These are phyloP conservation scores for Marronus borbonicus DNA, from an alignment of 2,888 invertebrate species.

Conservation along the genomic window DNA sequence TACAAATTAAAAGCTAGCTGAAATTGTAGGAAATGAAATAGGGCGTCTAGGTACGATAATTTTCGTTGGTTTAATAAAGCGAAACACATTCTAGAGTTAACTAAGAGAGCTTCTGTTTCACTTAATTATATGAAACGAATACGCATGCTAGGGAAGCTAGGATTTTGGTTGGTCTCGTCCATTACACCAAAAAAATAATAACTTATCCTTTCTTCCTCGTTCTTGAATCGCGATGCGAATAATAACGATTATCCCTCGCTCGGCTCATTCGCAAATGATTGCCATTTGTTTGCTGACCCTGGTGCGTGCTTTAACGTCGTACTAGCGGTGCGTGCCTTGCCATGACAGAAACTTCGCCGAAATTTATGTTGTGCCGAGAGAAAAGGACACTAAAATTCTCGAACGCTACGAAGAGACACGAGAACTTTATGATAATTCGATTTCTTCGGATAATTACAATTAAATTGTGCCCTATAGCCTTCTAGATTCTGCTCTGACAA, in stretches of 20 bases:
- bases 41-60: too few relatives aligned
- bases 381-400: conserved; percentile 25
- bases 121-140: too few relatives aligned
- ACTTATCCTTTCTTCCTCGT: conserved; percentile 5
- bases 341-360: conserved; percentile 17
- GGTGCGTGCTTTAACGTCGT: conserved; percentile 22
- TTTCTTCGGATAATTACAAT: not conserved
- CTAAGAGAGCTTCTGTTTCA: too few relatives aligned
- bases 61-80: too few relatives aligned
- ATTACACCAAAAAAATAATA: not conserved
- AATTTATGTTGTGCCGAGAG: conserved; percentile 21
- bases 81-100: too few relatives aligned
- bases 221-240: conserved; percentile 17
- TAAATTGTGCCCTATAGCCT: too few relatives aligned
- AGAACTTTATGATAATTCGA: not conserved
- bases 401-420: not conserved
- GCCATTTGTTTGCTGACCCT: conserved; percentile 25
- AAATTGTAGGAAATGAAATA: too few relatives aligned
- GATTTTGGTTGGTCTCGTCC: too few relatives aligned
- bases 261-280: conserved; percentile 29
- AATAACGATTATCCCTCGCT: conserved; percentile 39
- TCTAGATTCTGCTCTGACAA: too few relatives aligned
- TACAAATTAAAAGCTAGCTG: too few relatives aligned
- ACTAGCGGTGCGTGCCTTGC: conserved; percentile 30
- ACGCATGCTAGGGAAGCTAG: too few relatives aligned